These are phyloP conservation scores for Crepidodera aurea DNA, from an alignment of 2,888 invertebrate genomes.

Conservation along the genomic window DNA sequence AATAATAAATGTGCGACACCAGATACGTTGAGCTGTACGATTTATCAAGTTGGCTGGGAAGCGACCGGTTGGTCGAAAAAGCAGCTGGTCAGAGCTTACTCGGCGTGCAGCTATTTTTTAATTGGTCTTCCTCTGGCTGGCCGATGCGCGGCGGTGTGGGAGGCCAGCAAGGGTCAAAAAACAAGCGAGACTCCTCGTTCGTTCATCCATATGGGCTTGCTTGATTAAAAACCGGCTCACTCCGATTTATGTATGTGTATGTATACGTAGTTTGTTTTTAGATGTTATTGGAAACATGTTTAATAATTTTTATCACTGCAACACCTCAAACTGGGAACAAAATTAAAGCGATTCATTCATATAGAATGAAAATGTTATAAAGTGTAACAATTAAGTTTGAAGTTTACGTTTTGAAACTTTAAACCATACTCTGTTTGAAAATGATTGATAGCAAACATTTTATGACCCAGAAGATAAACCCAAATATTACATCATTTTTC, in stretches of 20 bases:
- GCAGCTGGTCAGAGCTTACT: constrained; percentile 52
- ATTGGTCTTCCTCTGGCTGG: constrained; percentile 55
- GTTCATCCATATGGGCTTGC: constrained; percentile 26
- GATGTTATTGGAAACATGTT: too few species aligned
- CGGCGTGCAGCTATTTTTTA: constrained; percentile 61
- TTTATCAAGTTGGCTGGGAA: constrained; percentile 54
- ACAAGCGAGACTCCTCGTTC: constrained; percentile 22
- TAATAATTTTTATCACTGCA: too few species aligned
- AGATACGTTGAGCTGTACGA: constrained; percentile 49
- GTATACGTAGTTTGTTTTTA: neutral
- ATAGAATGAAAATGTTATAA: too few species aligned
- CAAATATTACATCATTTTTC: too few species aligned
- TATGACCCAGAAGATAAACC: too few species aligned
- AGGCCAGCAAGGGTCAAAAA: constrained; percentile 44
- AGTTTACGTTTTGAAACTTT: too few species aligned
- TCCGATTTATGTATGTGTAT: constrained; percentile 8
- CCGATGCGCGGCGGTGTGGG: constrained; percentile 44
- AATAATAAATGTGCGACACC: constrained; percentile 46
- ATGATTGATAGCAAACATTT: too few species aligned
- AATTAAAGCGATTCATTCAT: too few species aligned
- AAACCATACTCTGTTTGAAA: too few species aligned
- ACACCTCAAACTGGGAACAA: too few species aligned
- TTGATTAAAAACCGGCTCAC: constrained; percentile 33
- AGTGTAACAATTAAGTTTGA: too few species aligned
- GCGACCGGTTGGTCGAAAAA: constrained; percentile 56